A percentile compares a stretch with the other conserved stretches of the same genome.
Conservation (phyloP, 2,797 vertebrate species). For the Pangasius djambal region DNA sequence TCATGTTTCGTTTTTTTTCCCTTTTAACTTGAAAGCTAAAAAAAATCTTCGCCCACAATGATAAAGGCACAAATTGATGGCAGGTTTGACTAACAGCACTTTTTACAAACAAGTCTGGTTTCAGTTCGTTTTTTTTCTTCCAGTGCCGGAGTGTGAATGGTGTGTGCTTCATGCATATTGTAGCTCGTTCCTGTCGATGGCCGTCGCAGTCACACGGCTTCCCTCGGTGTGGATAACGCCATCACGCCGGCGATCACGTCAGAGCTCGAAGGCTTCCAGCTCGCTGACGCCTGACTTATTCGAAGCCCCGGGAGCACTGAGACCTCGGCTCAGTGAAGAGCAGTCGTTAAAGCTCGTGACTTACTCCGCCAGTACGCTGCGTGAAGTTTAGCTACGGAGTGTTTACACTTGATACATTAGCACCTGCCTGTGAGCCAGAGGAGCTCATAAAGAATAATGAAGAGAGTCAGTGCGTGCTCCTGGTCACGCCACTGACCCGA, state of each 20-base stretch:
- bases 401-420: neutral
- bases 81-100: neutral
- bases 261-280: constrained; percentile 37
- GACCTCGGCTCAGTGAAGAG: neutral
- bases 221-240: constrained; percentile 49
- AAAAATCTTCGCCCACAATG: too few relatives aligned
- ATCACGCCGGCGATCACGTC: constrained; percentile 36
- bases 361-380: neutral
- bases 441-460: neutral
- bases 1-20: too few relatives aligned
- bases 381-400: neutral
- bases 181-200: neutral
- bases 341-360: neutral
- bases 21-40: too few relatives aligned
- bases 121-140: neutral
- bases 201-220: constrained; percentile 32
- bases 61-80: neutral
- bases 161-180: neutral
- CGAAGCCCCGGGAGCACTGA: neutral
- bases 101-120: neutral
- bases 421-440: neutral
- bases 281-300: constrained; percentile 21
- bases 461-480: neutral
- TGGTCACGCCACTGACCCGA: neutral
- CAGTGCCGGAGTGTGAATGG: too few relatives aligned